Evolutionary conservation across 2,113 vertebrate genomes (phyloP).

Genomic region (Conger conger): DNA sequence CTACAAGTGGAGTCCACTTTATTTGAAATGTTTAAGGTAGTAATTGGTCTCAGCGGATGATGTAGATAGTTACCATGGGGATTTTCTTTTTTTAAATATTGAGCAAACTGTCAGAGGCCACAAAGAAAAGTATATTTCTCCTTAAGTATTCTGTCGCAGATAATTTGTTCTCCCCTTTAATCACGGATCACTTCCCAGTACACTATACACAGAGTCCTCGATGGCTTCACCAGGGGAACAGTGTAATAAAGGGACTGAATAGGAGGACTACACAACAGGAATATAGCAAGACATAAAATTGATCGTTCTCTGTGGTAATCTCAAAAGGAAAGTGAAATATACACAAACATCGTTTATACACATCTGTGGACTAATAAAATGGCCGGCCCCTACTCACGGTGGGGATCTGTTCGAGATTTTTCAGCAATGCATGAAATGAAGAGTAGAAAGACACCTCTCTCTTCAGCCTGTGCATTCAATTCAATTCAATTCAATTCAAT

Average conservation of each 20-base stretch:
- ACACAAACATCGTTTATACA: background rate
- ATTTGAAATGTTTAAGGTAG: constrained; percentile 32
- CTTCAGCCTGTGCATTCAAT: no score
- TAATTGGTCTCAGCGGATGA: constrained; percentile 9
- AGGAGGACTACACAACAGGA: background rate
- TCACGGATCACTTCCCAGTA: background rate
- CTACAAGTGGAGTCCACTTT: constrained; percentile 17
- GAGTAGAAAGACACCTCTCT: no score
- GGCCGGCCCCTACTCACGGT: no score
- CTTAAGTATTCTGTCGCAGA: background rate
- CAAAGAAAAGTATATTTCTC: constrained; percentile 7
- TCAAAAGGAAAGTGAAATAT: background rate
- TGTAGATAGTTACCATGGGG: constrained; percentile 18
- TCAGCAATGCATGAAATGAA: no score
- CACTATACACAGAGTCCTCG: background rate
- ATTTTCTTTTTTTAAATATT: constrained; percentile 18
- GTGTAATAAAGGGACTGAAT: background rate
- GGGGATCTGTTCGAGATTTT: background rate
- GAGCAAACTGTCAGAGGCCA: constrained; percentile 1
- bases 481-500: no score
- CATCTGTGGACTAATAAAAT: background rate
- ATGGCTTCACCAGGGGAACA: background rate
- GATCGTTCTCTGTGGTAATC: background rate
- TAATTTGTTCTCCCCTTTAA: background rate
- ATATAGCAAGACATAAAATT: background rate